These are phyloP conservation scores for Helicoverpa armigera DNA, from an alignment of 1,140 invertebrate species.

Conservation along the genomic window DNA sequence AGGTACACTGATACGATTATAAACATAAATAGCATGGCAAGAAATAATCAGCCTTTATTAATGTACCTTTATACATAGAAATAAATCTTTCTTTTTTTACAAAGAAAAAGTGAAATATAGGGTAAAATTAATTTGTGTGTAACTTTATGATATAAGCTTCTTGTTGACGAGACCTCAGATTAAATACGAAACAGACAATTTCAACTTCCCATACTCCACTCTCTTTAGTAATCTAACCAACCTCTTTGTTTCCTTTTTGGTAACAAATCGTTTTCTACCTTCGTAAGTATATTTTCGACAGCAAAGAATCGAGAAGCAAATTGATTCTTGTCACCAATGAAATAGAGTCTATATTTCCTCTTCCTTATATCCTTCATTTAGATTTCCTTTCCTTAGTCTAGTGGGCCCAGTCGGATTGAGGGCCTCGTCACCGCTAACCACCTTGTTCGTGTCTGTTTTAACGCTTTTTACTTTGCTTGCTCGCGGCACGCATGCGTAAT, in stretches of 20 bases:
- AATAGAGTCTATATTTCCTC: neutral
- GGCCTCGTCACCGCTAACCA: conserved; percentile 78
- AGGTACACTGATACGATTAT: too few relatives aligned
- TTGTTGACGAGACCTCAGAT: conserved; percentile 1
- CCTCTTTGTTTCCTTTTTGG: conserved; percentile 18
- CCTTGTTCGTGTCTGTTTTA: conserved; percentile 66
- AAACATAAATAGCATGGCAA: too few relatives aligned
- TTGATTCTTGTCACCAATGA: neutral
- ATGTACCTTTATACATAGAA: too few relatives aligned
- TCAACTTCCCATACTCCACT: neutral
- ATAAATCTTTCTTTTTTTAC: too few relatives aligned
- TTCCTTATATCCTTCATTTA: conserved; percentile 5
- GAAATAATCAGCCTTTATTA: too few relatives aligned
- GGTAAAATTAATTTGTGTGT: too few relatives aligned
- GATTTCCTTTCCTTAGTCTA: conserved; percentile 55
- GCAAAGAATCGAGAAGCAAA: neutral
- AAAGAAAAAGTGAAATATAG: too few relatives aligned
- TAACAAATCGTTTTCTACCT: neutral
- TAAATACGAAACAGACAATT: conserved; percentile 16
- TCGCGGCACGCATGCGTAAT: conserved; percentile 82
- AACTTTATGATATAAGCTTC: neutral
- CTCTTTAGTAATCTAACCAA: conserved; percentile 5
- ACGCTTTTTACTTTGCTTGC: conserved; percentile 78
- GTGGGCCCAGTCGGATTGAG: conserved; percentile 56
- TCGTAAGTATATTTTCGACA: neutral